phyloP scores from a whole-genome alignment of 2,888 invertebrate genomes.

The Caenorhabditis panamensis region DNA sequence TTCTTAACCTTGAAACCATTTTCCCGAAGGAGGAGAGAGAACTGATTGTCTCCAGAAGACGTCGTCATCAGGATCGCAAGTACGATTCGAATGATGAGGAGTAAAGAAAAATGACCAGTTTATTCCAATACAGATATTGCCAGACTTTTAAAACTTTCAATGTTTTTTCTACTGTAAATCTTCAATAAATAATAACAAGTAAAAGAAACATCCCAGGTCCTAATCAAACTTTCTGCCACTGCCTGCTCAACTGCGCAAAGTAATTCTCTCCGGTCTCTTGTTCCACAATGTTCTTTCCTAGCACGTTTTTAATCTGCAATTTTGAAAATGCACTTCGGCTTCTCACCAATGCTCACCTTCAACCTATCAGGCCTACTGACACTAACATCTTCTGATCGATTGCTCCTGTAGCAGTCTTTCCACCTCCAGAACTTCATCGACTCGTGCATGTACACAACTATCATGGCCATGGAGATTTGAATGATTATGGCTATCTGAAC shows the following conservation, averaged over 20 bases:
- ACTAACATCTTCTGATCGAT: conserved; percentile 42
- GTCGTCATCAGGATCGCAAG: conserved; percentile 50
- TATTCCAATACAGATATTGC: conserved; percentile 29
- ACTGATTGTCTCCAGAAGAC: conserved; percentile 63
- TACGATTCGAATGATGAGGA: too few species aligned
- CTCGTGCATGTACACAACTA: conserved; percentile 55
- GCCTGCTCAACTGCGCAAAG: conserved; percentile 43
- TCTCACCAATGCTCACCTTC: conserved; percentile 14
- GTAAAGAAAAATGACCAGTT: conserved; percentile 9
- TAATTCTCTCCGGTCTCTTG: conserved; percentile 42
- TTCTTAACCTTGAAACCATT: conserved; percentile 72
- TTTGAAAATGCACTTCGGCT: not conserved
- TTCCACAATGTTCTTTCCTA: conserved; percentile 52
- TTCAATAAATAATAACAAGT: too few species aligned
- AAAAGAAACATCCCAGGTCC: too few species aligned
- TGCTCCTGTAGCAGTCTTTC: conserved; percentile 38
- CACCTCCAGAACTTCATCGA: conserved; percentile 50
- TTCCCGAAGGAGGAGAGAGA: conserved; percentile 71
- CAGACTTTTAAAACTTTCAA: too few species aligned
- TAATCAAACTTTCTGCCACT: conserved; percentile 43
- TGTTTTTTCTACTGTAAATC: too few species aligned
- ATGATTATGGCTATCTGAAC: conserved; percentile 55
- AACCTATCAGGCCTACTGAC: conserved; percentile 28
- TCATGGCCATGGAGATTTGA: conserved; percentile 56
- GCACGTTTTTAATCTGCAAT: conserved; percentile 48